Evolutionary conservation across 2,888 invertebrate genomes (phyloP), one percentile per base, ranked within the genome.

Genomic region (Zeuzera pyrina): DNA sequence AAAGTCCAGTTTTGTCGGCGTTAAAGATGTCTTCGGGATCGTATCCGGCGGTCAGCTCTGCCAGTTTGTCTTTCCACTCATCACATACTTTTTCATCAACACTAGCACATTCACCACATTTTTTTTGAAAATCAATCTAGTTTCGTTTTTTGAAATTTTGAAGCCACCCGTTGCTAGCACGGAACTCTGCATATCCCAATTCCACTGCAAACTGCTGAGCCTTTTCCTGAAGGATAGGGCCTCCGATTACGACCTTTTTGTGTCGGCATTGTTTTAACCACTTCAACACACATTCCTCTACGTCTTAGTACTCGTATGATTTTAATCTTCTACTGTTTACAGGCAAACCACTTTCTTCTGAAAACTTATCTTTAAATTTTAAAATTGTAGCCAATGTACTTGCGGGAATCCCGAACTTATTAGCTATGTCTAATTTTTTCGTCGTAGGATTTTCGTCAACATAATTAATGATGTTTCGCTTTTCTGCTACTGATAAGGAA

Each of bases 211-310:
- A 36, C 30, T 6, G 32, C 30, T 36, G 30, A 36, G 36, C 34
- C 16, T 39, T 39, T 34, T 36, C 29, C 36, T 38, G 31, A 37
- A 39, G 33, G 6, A 38, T 35, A 38, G 37, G 33, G 34, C 39
- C 35, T 34, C 34, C 31, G 12, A 36, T 36, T 15, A 30, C 5
- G 23, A 34, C 19, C 22, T 35, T 35, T 35, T 35, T 35, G 29
- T 41, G 35, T 32, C 35, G 35, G 34, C n/a, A n/a, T n/a, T 29
- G 37, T 37, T 37, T 31, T 34, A 33, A 29, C 34, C 37, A 34
- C 24, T 34, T 34, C n/a, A 30, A 34, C 19, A 37, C 36, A 39
- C 38, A 38, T 41, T 42, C 34, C 39, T 40, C 40, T 38, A 42
- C 34, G 33, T 41, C 37, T 31, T 31, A 37, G 30, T 12, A 39